Percentiles rank a stretch among this genome's conserved stretches.
Conservation (phyloP, 2,797 vertebrate genomes). For the Pseudomugil tenellus region DNA sequence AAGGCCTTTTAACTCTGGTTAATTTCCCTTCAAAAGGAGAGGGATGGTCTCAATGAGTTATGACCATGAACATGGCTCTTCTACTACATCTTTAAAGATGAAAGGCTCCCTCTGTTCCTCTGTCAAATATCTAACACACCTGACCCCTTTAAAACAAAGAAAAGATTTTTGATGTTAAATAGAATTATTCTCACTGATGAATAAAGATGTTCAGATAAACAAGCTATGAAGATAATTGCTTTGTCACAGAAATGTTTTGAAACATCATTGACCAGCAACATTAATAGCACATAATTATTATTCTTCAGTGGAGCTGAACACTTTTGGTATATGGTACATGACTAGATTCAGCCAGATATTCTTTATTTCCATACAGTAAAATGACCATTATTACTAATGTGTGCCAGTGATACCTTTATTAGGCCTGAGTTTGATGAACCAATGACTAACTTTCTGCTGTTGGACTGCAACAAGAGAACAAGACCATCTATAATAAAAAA, state of each 20-base stretch:
- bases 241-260: conserved; percentile 5
- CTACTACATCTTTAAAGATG: conserved; percentile 72
- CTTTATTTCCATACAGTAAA: conserved; percentile 1
- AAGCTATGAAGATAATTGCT: conserved; percentile 25
- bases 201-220: conserved; percentile 48
- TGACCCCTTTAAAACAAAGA: conserved; percentile 57
- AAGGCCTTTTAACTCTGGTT: conserved; percentile 74
- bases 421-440: conserved; percentile 58
- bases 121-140: conserved; percentile 60
- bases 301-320: not conserved
- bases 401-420: conserved; percentile 56
- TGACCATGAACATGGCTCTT: conserved; percentile 70
- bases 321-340: not conserved
- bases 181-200: conserved; percentile 29
- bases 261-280: not conserved
- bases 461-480: conserved; percentile 26
- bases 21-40: conserved; percentile 74
- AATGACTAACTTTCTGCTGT: conserved; percentile 67
- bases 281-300: not conserved
- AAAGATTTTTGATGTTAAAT: conserved; percentile 48
- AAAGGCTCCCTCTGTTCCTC: conserved; percentile 63
- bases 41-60: conserved; percentile 60
- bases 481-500: not conserved
- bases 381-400: conserved; percentile 43
- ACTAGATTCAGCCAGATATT: not conserved